phyloP scores from a whole-genome alignment of 2,797 vertebrate genomes.

The Protosalanx chinensis region DNA sequence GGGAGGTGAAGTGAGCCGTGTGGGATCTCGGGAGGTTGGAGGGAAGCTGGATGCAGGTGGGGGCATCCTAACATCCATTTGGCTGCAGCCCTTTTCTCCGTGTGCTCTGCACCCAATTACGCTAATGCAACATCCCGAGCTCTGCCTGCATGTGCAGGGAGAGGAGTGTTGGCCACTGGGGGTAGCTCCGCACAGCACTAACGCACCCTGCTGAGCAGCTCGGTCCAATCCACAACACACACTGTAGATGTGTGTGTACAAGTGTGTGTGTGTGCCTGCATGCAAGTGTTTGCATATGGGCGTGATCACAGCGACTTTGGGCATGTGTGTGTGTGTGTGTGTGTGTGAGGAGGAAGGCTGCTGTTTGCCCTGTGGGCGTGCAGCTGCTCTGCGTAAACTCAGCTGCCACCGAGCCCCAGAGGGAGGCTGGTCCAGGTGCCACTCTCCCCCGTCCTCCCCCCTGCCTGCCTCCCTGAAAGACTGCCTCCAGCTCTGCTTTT shows the following conservation, averaged over 20 bases:
- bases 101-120: slow-evolving; percentile 48
- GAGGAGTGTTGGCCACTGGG: slow-evolving; percentile 32
- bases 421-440: slow-evolving; percentile 67
- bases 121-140: slow-evolving; percentile 49
- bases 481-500: not conserved
- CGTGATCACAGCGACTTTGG: slow-evolving; percentile 29
- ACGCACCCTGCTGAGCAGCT: slow-evolving; percentile 30
- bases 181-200: slow-evolving; percentile 43
- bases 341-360: slow-evolving; percentile 26
- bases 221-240: slow-evolving; percentile 27
- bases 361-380: slow-evolving; percentile 70
- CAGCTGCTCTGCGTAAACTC: slow-evolving; percentile 74
- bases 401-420: slow-evolving; percentile 66
- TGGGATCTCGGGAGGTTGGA: slow-evolving; percentile 25
- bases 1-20: slow-evolving; percentile 15
- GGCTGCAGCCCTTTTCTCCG: slow-evolving; percentile 36
- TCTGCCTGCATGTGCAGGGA: slow-evolving; percentile 46
- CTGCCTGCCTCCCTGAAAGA: not conserved
- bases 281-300: slow-evolving; percentile 17
- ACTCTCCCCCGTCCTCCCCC: slow-evolving; percentile 35
- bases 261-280: slow-evolving; percentile 14
- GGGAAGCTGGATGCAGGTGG: slow-evolving; percentile 33
- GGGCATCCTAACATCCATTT: slow-evolving; percentile 48
- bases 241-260: slow-evolving; percentile 14
- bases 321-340: slow-evolving; percentile 10